Conservation (phyloP, 2,888 invertebrate genomes). For the Rhorus exstirpatorius region DNA sequence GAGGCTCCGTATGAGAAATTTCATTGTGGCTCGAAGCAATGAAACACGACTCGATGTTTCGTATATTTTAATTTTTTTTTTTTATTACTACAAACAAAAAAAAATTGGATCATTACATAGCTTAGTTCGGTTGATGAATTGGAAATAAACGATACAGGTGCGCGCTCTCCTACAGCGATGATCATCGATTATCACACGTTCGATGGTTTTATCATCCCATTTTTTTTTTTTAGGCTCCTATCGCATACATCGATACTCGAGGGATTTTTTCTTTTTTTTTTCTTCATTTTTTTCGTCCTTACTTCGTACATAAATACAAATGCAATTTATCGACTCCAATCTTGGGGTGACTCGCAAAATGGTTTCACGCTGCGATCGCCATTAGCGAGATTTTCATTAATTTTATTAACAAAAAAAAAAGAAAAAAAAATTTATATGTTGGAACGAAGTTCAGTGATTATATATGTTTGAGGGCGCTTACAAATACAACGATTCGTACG, state of each 20-base stretch:
- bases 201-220: constrained; percentile 72
- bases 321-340: constrained; percentile 28
- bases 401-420: neutral
- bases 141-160: constrained; percentile 79
- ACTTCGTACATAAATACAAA: constrained; percentile 65
- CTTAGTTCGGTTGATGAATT: constrained; percentile 75
- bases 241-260: constrained; percentile 60
- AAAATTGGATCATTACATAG: constrained; percentile 75
- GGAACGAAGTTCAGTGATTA: constrained; percentile 54
- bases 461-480: constrained; percentile 48
- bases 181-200: constrained; percentile 82
- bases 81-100: constrained; percentile 81
- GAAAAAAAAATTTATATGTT: constrained; percentile 10
- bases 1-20: no score
- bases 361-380: constrained; percentile 9
- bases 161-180: constrained; percentile 78
- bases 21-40: no score
- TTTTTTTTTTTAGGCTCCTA: constrained; percentile 58
- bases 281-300: constrained; percentile 9
- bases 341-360: constrained; percentile 24
- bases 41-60: neutral
- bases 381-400: constrained; percentile 38
- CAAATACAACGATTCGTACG: constrained; percentile 56
- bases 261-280: constrained; percentile 34
- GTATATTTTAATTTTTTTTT: constrained; percentile 75